phyloP scores from a whole-genome alignment of 1,140 invertebrate genomes.

The Zaprionus ghesquierei region DNA sequence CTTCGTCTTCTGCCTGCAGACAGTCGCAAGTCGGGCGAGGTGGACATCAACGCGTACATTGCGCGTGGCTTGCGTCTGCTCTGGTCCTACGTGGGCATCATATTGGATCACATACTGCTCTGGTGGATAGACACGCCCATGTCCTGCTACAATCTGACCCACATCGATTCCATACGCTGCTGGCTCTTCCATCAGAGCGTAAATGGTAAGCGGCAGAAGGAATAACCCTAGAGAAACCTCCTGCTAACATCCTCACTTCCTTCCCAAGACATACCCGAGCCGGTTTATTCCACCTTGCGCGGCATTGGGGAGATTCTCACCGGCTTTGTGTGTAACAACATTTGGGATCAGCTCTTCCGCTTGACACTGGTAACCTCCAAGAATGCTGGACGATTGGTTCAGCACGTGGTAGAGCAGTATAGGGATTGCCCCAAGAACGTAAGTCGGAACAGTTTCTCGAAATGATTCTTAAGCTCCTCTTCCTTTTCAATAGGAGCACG shows the following conservation, averaged over 20 bases:
- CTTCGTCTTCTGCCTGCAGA: slow-evolving; percentile 45
- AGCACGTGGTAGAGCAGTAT: slow-evolving; percentile 62
- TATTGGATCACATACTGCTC: slow-evolving; percentile 89
- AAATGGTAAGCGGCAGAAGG: slow-evolving; percentile 84
- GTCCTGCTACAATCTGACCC: slow-evolving; percentile 86
- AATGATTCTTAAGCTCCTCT: background rate
- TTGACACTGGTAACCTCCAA: slow-evolving; percentile 65
- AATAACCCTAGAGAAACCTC: too few relatives aligned
- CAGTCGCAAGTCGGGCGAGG: slow-evolving; percentile 78
- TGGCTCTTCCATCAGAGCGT: slow-evolving; percentile 86
- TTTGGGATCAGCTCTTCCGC: slow-evolving; percentile 89
- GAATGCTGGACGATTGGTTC: slow-evolving; percentile 48
- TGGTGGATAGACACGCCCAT: slow-evolving; percentile 90
- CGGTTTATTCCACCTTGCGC: slow-evolving; percentile 87
- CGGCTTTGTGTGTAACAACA: slow-evolving; percentile 88
- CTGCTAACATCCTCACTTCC: background rate
- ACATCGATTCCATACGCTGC: slow-evolving; percentile 87
- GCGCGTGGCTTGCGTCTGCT: slow-evolving; percentile 85
- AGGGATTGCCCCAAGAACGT: slow-evolving; percentile 69
- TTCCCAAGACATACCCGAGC: slow-evolving; percentile 85
- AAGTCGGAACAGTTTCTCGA: background rate
- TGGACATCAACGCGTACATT: slow-evolving; percentile 66
- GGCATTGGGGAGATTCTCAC: slow-evolving; percentile 89
- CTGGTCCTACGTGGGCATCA: slow-evolving; percentile 89
- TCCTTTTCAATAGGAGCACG: slow-evolving; percentile 40